Evolutionary conservation across 2,797 vertebrate genomes (phyloP).

Genomic region (Echeneis naucrates): DNA sequence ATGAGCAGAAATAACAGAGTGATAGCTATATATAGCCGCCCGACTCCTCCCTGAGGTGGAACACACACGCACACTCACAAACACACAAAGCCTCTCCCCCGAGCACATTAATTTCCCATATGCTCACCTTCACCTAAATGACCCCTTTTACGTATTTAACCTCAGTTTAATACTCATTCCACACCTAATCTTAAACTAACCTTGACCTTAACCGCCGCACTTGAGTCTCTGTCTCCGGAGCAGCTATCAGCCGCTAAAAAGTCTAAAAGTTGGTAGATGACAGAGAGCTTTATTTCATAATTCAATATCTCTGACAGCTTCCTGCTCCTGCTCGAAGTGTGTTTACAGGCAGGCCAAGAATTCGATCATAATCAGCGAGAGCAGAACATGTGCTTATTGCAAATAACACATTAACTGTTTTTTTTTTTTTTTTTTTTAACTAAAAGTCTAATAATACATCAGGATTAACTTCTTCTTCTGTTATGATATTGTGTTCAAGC

Average conservation of each 20-base stretch:
- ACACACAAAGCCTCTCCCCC: background rate
- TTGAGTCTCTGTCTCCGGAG: background rate
- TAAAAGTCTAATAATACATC: slow-evolving; percentile 14
- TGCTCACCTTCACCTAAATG: slow-evolving; percentile 33
- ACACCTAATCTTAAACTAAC: slow-evolving; percentile 23
- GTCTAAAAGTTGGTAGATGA: slow-evolving; percentile 2
- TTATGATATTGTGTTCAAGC: slow-evolving; percentile 7
- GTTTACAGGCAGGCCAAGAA: slow-evolving; percentile 7
- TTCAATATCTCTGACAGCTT: slow-evolving; percentile 30
- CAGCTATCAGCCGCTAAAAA: background rate
- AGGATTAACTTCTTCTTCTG: slow-evolving; percentile 3
- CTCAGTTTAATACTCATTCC: slow-evolving; percentile 25
- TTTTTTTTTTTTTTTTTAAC: too few species aligned
- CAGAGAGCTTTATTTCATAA: slow-evolving; percentile 5
- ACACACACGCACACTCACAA: slow-evolving; percentile 8
- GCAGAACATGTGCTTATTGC: background rate
- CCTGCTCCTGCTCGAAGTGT: background rate
- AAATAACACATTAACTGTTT: background rate
- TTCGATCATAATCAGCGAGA: slow-evolving; percentile 11
- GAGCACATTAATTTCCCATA: slow-evolving; percentile 41
- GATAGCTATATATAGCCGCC: slow-evolving; percentile 76
- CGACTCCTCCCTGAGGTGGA: slow-evolving; percentile 27
- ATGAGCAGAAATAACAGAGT: slow-evolving; percentile 72
- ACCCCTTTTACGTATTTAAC: slow-evolving; percentile 32
- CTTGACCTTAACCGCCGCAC: background rate